These are phyloP conservation scores for Bryconaethiops microstoma DNA, from an alignment of 2,797 vertebrate species.

Conservation along the genomic window DNA sequence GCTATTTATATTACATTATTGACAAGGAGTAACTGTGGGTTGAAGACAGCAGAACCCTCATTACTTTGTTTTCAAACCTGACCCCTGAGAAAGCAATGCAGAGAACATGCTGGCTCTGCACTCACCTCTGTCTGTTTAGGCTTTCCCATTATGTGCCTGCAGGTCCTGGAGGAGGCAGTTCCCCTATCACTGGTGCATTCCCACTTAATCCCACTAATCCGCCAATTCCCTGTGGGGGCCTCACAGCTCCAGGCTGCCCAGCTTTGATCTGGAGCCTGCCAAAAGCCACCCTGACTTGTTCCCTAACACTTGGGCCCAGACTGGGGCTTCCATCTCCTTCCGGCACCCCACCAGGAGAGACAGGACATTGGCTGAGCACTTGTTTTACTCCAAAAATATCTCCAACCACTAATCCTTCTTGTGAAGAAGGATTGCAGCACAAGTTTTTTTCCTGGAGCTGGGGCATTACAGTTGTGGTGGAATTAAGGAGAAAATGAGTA, in stretches of 20 bases:
- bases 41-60: conserved; percentile 3
- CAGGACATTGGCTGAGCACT: conserved; percentile 19
- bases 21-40: conserved; percentile 12
- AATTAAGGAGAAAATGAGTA: conserved; percentile 5
- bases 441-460: background rate
- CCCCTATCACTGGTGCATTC: conserved; percentile 63
- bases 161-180: conserved; percentile 52
- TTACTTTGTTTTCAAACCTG: background rate
- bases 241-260: conserved; percentile 60
- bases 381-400: conserved; percentile 24
- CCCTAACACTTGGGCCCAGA: conserved; percentile 24
- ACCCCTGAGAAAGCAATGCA: conserved; percentile 37
- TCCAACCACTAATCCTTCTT: conserved; percentile 14
- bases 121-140: conserved; percentile 49
- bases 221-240: conserved; percentile 54
- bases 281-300: conserved; percentile 45
- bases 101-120: conserved; percentile 52
- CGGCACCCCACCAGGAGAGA: conserved; percentile 17
- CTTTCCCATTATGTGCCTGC: conserved; percentile 53
- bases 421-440: background rate
- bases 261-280: conserved; percentile 66
- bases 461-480: background rate
- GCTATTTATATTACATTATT: background rate
- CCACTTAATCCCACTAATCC: conserved; percentile 69
- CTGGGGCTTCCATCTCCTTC: conserved; percentile 20